Base-by-base conservation (phyloP, 2,888 invertebrate species). In the Xestia sexstrigata region DNA sequence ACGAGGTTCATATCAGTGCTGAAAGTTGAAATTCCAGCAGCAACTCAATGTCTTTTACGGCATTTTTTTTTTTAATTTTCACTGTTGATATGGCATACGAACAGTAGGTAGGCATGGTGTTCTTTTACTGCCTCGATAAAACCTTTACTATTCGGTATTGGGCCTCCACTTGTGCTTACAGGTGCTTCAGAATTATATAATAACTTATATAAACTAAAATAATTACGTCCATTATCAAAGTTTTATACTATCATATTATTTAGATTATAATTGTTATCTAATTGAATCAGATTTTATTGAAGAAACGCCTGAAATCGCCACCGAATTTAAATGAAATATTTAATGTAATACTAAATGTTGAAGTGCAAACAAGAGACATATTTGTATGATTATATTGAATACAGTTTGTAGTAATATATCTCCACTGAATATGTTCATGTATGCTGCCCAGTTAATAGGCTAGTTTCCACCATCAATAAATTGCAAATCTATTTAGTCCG, bases 261-360 rank as follows among this genome's bases (percentile, higher is more conserved):
- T 84, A 81, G 63, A 79, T 87, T 80, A 81, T 9, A 9, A 42
- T 87, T 89, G 89, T 88, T 88, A 85, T 87, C 20, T 79, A 78
- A 77, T 79, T 85, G 58, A 87, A 83, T 75, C 83, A 89, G 79
- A 88, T 87, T 89, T 88, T 88, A 88, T 88, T 78, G 71, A 85
- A 52, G 68, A 74, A 79, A 78, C 72, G 71, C 66, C 82, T 82
- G 70, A 88, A 58, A 76, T 65, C 85, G 85, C 88, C 88, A 89
- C 89, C 89, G 89, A 87, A 65, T 81, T 82, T 66, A 72, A 78
- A 79, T 67, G 71, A 80, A 79, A 81, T 78, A 66, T 69, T 60
- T 68, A 67, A 70, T 70, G 66, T 76, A 62, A 58, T 71, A 47
- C 42, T 63, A 70, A 63, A 71, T 52, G 26, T 47, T 42, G 26